Base-by-base conservation (phyloP, 2,888 invertebrate genomes). In the Parnassius mnemosyne region DNA sequence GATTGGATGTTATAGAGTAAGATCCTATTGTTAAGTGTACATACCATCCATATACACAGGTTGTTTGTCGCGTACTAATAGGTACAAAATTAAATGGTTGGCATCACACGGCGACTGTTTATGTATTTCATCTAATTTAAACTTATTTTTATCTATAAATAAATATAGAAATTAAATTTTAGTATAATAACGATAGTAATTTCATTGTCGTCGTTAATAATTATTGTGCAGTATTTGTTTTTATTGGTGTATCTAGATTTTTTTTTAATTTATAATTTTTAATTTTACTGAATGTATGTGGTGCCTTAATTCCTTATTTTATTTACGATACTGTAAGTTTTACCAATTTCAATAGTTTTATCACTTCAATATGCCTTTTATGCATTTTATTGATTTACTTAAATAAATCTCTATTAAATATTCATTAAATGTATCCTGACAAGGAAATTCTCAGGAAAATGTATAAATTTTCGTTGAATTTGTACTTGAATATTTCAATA, bases 221-320 rank as follows among this genome's bases (percentile, higher is more conserved):
- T 66, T 76, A 78, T 81, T 76, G 71, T 87, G 76, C 84, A 89
- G 85, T 89, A 88, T 88, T 84, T 84, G 78, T 83, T 78, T 85
- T 80, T 82, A 78, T 76, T 81, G 77, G 76, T 80, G 78, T 84
- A 81, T 77, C 78, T 81, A 79, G 77, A 20, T 2, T 84, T 77
- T 81, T n/a, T 57, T 50, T 80, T 77, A 76, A 79, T 80, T 76
- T 72, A 72, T 76, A 77, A 71, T 71, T 73, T 78, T 54, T 78
- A 80, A 74, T 81, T 80, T 78, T 77, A 79, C 71, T 80, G 79
- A 78, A 76, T 85, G 81, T 84, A 84, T 83, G 83, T 89, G 89
- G 89, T 89, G 89, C 91, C 86, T 86, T 85, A 83, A 81, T 88
- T 85, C 83, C 75, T 79, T 77, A 71, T 76, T 78, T 80, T 65